Conservation (phyloP, 2,113 vertebrate genomes). For the Acanthisitta chloris region DNA sequence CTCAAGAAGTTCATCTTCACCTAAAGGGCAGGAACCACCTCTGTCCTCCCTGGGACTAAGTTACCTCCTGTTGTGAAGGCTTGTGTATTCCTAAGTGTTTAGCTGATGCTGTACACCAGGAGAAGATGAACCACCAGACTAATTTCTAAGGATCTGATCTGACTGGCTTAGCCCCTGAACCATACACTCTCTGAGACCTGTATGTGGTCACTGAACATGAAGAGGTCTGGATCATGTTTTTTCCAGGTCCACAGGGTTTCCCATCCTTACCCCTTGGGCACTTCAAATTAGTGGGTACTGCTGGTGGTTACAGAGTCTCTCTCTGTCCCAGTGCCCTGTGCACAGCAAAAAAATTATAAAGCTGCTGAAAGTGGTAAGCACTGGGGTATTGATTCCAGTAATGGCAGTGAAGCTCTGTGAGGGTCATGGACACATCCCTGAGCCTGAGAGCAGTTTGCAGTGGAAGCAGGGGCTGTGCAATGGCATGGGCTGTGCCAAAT, state of each 20-base stretch:
- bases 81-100: background rate
- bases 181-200: background rate
- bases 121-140: background rate
- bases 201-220: background rate
- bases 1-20: background rate
- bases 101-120: background rate
- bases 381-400: background rate
- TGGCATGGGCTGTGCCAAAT: background rate
- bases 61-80: background rate
- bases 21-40: background rate
- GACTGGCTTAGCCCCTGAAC: background rate
- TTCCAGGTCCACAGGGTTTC: background rate
- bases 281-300: too few species aligned
- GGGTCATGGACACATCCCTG: background rate
- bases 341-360: background rate
- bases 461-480: background rate
- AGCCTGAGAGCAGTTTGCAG: background rate
- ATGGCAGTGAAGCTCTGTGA: background rate
- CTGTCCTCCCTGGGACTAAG: background rate
- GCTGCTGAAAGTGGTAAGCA: background rate
- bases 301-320: fast-evolving
- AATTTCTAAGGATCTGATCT: background rate
- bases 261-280: background rate
- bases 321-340: background rate
- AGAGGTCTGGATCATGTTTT: background rate